Base-by-base conservation (phyloP, 37 sponge, comb jelly and placozoan species). In the Chondrosia reniformis region DNA sequence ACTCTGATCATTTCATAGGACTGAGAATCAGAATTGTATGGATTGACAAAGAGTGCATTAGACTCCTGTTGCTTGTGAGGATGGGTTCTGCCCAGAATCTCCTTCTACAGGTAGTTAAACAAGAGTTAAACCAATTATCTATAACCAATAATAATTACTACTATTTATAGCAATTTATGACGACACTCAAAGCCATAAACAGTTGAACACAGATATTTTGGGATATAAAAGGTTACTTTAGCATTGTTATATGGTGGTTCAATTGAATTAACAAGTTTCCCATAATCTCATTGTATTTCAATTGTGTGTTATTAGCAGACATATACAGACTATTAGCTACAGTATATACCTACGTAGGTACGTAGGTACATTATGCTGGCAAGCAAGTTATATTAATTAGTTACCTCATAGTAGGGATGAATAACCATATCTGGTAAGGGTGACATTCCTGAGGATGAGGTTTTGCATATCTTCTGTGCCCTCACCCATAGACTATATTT, bases 401-500 rank as follows among this genome's bases (percentile, higher is more conserved):
- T 49, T 1, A 32, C 46, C 52, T 49, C 46, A 46, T 28, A 44
- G 13, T 27, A 30, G 54, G 76, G 54, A 25, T 45, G 76, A 22
- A 32, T 33, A 22, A 6, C 15, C 54, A 45, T 28, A 46, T 32
- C 28, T 32, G 76, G 76, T 8, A 75, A 40, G 22, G n/a, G n/a
- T n/a, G n/a, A n/a, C n/a, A n/a, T n/a, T n/a, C n/a, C n/a, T n/a
- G n/a, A n/a, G n/a, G n/a, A n/a, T 15, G 42, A 25, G 41, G 63
- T 54, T 37, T 67, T 66, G 24, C 79, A 80, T 10, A 92, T 44
- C 33, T 46, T 88, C 6, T 32, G 75, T 21, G 84, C 92, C 31
- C 94, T 58, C 58, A 86, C 83, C 0, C 79, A 34, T 33, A 93
- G 73, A 24, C 88, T 52, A 0, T 84, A 63, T 44, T 61, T 77